phyloP scores from a whole-genome alignment of 2,797 vertebrate genomes.

The Ambastaia sidthimunki region DNA sequence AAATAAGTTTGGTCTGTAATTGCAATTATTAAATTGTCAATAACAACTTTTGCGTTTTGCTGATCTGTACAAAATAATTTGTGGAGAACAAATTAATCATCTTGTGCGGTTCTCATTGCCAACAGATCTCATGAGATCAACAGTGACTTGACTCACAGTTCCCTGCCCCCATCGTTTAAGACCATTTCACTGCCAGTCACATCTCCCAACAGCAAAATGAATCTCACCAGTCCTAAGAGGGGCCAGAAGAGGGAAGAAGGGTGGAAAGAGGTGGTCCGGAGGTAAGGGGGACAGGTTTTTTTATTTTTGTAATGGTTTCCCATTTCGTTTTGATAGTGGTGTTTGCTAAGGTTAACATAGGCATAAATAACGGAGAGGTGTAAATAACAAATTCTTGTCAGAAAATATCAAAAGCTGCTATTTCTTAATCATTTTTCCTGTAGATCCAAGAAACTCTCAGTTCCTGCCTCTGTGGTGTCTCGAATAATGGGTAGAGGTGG shows the following conservation, averaged over 20 bases:
- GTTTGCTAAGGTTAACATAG: too few relatives aligned
- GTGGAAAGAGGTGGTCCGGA: conserved; percentile 98
- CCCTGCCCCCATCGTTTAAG: conserved; percentile 87
- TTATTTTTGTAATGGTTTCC: not conserved
- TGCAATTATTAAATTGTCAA: not conserved
- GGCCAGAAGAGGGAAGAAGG: conserved; percentile 98
- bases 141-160: conserved; percentile 82
- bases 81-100: not conserved
- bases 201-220: conserved; percentile 94
- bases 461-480: conserved; percentile 96
- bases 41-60: not conserved
- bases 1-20: not conserved
- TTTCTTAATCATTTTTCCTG: not conserved
- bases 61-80: not conserved
- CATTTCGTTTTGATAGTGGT: not conserved
- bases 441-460: conserved; percentile 98
- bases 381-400: too few relatives aligned
- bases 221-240: conserved; percentile 96
- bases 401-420: too few relatives aligned
- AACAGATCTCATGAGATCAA: conserved; percentile 74
- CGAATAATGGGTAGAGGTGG: conserved; percentile 99
- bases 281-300: conserved; percentile 75
- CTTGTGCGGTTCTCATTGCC: not conserved
- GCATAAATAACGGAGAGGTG: too few relatives aligned
- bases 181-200: conserved; percentile 89